phyloP scores from a whole-genome alignment of 2,888 invertebrate genomes.

The Dryadula phaetusa region DNA sequence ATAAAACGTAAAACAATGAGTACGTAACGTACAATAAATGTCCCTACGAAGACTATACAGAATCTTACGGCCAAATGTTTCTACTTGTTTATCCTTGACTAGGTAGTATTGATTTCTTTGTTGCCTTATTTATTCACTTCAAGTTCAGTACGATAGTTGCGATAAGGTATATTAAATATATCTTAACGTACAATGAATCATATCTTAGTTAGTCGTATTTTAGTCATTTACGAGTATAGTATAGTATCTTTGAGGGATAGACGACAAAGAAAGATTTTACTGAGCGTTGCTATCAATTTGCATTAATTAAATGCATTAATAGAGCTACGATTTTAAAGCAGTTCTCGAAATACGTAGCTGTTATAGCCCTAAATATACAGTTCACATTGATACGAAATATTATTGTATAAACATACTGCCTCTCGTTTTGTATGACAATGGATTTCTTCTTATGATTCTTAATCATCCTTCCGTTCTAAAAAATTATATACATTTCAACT shows the following conservation, averaged over 20 bases:
- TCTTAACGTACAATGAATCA: not conserved
- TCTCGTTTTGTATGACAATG: constrained; percentile 5
- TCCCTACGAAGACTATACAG: constrained; percentile 16
- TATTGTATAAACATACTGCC: constrained; percentile 7
- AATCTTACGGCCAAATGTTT: constrained; percentile 24
- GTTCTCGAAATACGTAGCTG: not conserved
- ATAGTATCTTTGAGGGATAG: constrained; percentile 9
- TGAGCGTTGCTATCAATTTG: not conserved
- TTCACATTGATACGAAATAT: not conserved
- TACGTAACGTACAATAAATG: constrained; percentile 9
- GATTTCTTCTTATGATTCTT: constrained; percentile 22
- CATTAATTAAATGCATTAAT: constrained; percentile 20
- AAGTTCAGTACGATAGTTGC: constrained; percentile 28
- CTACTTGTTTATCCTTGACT: constrained; percentile 38
- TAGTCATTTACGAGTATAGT: not conserved
- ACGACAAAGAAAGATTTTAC: constrained; percentile 4
- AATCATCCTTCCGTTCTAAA: constrained; percentile 29
- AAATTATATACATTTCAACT: constrained; percentile 1
- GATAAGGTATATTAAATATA: constrained; percentile 22
- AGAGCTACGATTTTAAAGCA: not conserved
- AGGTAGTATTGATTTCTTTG: constrained; percentile 46
- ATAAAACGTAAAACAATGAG: constrained; percentile 21
- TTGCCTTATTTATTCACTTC: constrained; percentile 38
- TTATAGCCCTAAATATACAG: not conserved
- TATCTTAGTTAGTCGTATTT: not conserved